A percentile compares a stretch with the other conserved stretches of the same genome.
Evolutionary conservation across 2,797 vertebrate species (phyloP).

Genomic region (Pagetopsis macropterus): DNA sequence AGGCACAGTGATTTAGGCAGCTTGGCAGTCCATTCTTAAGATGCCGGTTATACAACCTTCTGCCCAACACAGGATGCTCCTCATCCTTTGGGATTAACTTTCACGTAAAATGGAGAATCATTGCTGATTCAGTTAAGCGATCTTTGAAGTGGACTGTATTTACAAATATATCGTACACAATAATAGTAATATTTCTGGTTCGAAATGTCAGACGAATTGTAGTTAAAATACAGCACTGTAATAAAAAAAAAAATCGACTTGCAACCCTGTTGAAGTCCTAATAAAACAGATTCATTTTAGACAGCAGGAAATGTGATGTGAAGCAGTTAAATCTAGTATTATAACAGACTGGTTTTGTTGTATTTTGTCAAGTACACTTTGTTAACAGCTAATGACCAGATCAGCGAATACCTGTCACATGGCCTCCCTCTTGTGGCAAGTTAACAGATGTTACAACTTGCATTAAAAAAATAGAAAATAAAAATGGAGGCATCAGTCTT

Average conservation of each 20-base stretch:
- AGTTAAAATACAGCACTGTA: slow-evolving; percentile 84
- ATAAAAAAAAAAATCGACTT: slow-evolving; percentile 77
- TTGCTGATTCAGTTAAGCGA: slow-evolving; percentile 56
- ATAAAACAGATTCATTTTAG: slow-evolving; percentile 65
- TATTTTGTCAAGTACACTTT: slow-evolving; percentile 73
- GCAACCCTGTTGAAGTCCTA: slow-evolving; percentile 74
- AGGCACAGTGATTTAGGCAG: slow-evolving; percentile 86
- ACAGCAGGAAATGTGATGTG: slow-evolving; percentile 59
- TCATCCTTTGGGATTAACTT: slow-evolving; percentile 74
- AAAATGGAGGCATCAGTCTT: slow-evolving; percentile 46
- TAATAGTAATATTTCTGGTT: slow-evolving; percentile 65
- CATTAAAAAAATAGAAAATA: slow-evolving; percentile 17
- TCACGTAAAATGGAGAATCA: slow-evolving; percentile 66
- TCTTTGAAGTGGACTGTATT: slow-evolving; percentile 71
- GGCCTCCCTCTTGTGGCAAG: slow-evolving; percentile 68
- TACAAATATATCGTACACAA: slow-evolving; percentile 79
- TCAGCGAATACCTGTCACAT: slow-evolving; percentile 54
- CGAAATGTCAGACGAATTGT: slow-evolving; percentile 72
- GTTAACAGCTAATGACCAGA: slow-evolving; percentile 64
- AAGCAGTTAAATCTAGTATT: slow-evolving; percentile 64
- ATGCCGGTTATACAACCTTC: slow-evolving; percentile 60
- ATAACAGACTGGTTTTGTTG: slow-evolving; percentile 60
- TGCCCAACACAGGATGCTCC: slow-evolving; percentile 62
- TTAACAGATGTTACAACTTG: slow-evolving; percentile 55
- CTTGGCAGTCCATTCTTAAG: slow-evolving; percentile 72